Percentiles rank a stretch among this genome's conserved stretches.
These are phyloP conservation scores for Erynnis tages DNA, from an alignment of 2,888 invertebrate species.

Conservation along the genomic window DNA sequence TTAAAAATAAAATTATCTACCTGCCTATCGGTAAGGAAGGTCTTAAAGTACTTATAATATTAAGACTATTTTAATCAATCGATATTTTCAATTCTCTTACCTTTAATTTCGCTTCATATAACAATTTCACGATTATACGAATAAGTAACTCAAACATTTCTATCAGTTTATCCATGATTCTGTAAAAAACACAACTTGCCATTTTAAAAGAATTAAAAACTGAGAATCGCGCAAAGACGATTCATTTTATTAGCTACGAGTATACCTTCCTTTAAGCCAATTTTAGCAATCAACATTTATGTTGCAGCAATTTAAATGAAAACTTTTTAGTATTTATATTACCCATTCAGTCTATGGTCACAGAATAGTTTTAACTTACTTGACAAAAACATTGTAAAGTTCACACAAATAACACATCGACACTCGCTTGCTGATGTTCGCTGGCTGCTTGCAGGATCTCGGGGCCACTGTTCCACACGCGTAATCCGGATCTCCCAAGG, in stretches of 20 bases:
- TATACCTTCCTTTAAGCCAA: no score
- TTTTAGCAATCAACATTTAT: no score
- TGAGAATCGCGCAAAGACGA: background rate
- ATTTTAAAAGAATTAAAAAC: no score
- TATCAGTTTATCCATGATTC: constrained; percentile 28
- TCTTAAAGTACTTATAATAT: no score
- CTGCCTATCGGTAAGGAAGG: no score
- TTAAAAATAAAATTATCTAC: no score
- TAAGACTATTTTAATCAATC: background rate
- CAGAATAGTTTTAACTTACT: constrained; percentile 37
- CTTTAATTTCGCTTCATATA: constrained; percentile 49
- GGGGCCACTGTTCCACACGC: constrained; percentile 30
- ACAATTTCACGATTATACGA: constrained; percentile 24
- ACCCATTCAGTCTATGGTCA: background rate
- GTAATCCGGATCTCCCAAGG: constrained; percentile 46
- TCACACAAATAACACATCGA: constrained; percentile 44
- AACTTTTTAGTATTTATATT: no score
- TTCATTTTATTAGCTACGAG: no score
- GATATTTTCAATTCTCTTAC: constrained; percentile 33
- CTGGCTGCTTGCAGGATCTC: no score
- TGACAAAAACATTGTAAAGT: constrained; percentile 36
- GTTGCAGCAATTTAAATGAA: no score
- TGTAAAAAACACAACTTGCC: constrained; percentile 36
- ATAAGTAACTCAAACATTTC: constrained; percentile 29
- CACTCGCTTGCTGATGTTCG: background rate